A percentile compares a stretch with the other conserved stretches of the same genome.
These are phyloP conservation scores for Cherax destructor DNA, from an alignment of 1,140 invertebrate genomes.

Conservation along the genomic window DNA sequence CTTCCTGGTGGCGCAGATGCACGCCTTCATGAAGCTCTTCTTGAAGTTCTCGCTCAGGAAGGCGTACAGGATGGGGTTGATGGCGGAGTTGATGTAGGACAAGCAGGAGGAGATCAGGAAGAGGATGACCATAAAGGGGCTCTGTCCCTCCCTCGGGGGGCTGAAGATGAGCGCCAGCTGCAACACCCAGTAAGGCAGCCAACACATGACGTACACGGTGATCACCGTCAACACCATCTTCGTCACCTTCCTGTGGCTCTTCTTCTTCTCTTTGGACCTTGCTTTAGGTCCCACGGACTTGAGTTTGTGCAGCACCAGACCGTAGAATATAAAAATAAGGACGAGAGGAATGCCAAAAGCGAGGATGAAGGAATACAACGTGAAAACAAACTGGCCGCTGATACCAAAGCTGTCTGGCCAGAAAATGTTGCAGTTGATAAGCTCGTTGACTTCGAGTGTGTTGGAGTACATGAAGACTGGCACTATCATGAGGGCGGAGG, in stretches of 20 bases:
- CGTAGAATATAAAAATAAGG: constrained; percentile 97
- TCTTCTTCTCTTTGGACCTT: constrained; percentile 92
- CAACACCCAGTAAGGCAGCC: constrained; percentile 96
- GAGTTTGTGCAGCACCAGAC: constrained; percentile 93
- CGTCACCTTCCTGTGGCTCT: constrained; percentile 93
- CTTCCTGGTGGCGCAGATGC: constrained; percentile 77
- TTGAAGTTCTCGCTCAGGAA: constrained; percentile 96
- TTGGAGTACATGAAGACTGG: constrained; percentile 95
- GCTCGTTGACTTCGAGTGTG: constrained; percentile 74
- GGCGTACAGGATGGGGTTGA: constrained; percentile 98
- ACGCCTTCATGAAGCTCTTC: constrained; percentile 93
- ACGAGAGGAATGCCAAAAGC: constrained; percentile 94
- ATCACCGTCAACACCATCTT: constrained; percentile 96
- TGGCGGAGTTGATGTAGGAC: constrained; percentile 96
- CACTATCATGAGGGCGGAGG: constrained; percentile 89
- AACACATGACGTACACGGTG: constrained; percentile 97
- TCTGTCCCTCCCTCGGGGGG: constrained; percentile 82
- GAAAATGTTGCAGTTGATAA: constrained; percentile 86
- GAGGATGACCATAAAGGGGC: constrained; percentile 83
- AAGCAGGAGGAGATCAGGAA: constrained; percentile 91
- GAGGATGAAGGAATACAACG: constrained; percentile 92
- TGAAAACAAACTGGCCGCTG: constrained; percentile 84
- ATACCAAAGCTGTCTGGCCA: constrained; percentile 82
- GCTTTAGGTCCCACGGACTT: constrained; percentile 87
- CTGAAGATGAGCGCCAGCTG: constrained; percentile 84